Conservation (phyloP, 2,113 vertebrate genomes). For the Paraplagusia blochii region DNA sequence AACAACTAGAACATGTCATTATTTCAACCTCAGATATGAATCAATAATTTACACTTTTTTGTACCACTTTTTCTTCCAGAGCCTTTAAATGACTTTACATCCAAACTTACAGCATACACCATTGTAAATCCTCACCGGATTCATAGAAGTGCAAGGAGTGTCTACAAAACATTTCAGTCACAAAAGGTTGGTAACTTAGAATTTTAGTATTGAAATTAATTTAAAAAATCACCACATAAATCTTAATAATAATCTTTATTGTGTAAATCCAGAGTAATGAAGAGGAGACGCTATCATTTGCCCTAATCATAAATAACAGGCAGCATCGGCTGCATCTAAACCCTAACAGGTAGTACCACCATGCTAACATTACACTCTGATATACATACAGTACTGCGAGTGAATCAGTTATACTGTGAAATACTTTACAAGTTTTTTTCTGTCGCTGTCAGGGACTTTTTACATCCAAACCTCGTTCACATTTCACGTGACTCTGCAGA, state of each 20-base stretch:
- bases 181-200: conserved; percentile 44
- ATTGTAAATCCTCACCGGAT: conserved; percentile 65
- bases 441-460: conserved; percentile 64
- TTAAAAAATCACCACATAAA: too few relatives aligned
- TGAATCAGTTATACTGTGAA: too few relatives aligned
- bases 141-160: conserved; percentile 47
- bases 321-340: conserved; percentile 59
- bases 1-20: not conserved
- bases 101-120: conserved; percentile 52
- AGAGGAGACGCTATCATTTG: conserved; percentile 59
- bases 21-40: not conserved
- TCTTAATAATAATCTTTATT: not conserved
- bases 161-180: conserved; percentile 3
- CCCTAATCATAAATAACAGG: conserved; percentile 59
- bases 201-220: too few relatives aligned
- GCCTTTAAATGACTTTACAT: conserved; percentile 10
- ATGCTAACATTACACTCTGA: not conserved
- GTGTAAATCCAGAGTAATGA: conserved; percentile 25
- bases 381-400: too few relatives aligned
- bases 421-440: too few relatives aligned
- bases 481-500: conserved; percentile 31
- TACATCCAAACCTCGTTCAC: conserved; percentile 68
- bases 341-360: conserved; percentile 66
- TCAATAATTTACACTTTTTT: not conserved
- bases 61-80: conserved; percentile 35